Base-by-base conservation (phyloP, 2,888 invertebrate genomes). In the Balanococcus diminutus region DNA sequence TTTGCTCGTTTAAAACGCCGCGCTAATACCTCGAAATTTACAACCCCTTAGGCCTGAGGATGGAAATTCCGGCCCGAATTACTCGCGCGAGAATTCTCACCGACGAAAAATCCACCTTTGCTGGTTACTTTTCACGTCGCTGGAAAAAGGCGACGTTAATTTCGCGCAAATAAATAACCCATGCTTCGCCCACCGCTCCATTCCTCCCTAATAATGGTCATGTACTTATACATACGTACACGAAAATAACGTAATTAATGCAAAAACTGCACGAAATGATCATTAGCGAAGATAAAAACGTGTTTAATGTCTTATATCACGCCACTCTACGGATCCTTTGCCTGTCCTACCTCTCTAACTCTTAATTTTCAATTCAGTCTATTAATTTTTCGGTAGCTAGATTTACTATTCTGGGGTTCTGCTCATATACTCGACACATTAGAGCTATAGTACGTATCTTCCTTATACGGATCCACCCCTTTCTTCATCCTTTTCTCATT, bases 221-320 rank as follows among this genome's bases (percentile, higher is more conserved):
- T 16, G 31, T 31, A 31, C 72, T 19, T 72, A 72, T 31, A 72
- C 16, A 72, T 31, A 32, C 19, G 36, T 79, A 79, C 75, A 79
- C 75, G 75, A 79, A 79, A 79, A 79, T 79, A 79, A 79, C 75
- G 75, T 79, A 79, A 79, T 79, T 79, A 79, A 79, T 79, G 75
- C 75, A 79, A 79, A 79, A 79, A n/a, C 75, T 36, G n/a, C 75
- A 79, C 75, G 75, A 79, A 79, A 79, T 79, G 75, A 79, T 79
- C 36, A 79, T 36, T 79, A 79, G 28, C 75, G 75, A 79, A 36
- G 75, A 79, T 79, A 79, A 79, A 79, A 79, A 79, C 75, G 75
- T 79, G 75, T 79, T 79, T 79, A 79, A 36, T 79, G 36, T 79
- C 75, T 79, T 32, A 32, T 79, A 79, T 79, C 75, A 79, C 75